Evolutionary conservation across 2,113 vertebrate species (phyloP).

Genomic region (Cranoglanis bouderius): DNA sequence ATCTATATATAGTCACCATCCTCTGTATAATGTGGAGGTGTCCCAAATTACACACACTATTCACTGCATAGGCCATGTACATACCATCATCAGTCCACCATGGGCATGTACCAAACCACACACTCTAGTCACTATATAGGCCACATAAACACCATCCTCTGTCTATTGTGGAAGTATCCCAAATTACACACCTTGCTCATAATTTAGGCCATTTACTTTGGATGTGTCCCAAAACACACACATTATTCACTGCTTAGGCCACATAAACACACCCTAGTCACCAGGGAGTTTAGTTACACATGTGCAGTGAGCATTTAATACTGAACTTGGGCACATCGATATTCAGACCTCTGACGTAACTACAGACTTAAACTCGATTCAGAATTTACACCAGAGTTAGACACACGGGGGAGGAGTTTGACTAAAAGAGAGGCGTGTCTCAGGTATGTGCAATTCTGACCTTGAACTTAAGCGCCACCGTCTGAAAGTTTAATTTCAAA

Average conservation of each 20-base stretch:
- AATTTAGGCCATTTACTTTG: not conserved
- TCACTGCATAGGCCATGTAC: too few relatives aligned
- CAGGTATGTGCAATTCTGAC: not conserved
- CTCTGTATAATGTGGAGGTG: too few relatives aligned
- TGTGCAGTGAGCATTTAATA: too few relatives aligned
- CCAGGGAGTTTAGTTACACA: too few relatives aligned
- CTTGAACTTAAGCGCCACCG: not conserved
- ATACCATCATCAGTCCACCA: too few relatives aligned
- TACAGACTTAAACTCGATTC: too few relatives aligned
- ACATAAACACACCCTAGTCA: not conserved
- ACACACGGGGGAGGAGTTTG: not conserved
- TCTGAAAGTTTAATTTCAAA: not conserved
- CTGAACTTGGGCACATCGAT: too few relatives aligned
- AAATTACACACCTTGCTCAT: not conserved
- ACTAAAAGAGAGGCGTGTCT: not conserved
- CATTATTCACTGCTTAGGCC: not conserved
- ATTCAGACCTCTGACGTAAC: too few relatives aligned
- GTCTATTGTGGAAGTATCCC: not conserved
- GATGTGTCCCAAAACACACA: not conserved
- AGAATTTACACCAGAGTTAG: too few relatives aligned
- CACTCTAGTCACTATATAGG: not conserved
- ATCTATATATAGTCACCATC: too few relatives aligned
- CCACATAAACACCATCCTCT: not conserved
- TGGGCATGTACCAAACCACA: too few relatives aligned
- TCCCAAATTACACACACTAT: too few relatives aligned